These are phyloP conservation scores for Anhinga anhinga DNA, from an alignment of 2,113 vertebrate genomes.

Conservation along the genomic window DNA sequence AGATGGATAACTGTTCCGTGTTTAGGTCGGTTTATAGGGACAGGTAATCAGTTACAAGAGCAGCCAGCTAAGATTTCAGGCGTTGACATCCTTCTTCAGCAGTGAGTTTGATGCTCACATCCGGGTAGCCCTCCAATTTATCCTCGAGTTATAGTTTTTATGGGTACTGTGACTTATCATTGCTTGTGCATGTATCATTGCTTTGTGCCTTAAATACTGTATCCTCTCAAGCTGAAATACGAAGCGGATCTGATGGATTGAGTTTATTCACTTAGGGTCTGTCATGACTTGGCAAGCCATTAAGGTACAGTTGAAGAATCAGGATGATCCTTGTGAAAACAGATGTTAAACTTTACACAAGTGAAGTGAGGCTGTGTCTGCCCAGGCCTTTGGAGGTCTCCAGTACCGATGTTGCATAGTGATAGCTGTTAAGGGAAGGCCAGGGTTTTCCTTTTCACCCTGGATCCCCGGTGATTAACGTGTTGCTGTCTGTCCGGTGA, in stretches of 20 bases:
- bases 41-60: neutral
- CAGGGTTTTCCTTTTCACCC: neutral
- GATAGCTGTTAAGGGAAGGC: neutral
- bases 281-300: accelerated
- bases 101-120: accelerated
- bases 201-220: neutral
- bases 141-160: neutral
- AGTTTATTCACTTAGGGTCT: neutral
- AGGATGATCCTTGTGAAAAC: neutral
- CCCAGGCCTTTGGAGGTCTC: neutral
- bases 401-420: neutral
- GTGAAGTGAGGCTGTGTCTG: neutral
- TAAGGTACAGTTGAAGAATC: neutral
- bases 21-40: neutral
- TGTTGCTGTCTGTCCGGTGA: neutral
- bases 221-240: neutral
- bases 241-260: neutral
- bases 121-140: neutral
- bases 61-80: neutral
- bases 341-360: neutral
- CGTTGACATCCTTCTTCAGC: neutral
- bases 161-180: accelerated
- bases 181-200: neutral
- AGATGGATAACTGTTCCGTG: neutral
- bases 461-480: accelerated